Evolutionary conservation across 2,888 invertebrate genomes (phyloP).

Genomic region (Cheilosia grossa): DNA sequence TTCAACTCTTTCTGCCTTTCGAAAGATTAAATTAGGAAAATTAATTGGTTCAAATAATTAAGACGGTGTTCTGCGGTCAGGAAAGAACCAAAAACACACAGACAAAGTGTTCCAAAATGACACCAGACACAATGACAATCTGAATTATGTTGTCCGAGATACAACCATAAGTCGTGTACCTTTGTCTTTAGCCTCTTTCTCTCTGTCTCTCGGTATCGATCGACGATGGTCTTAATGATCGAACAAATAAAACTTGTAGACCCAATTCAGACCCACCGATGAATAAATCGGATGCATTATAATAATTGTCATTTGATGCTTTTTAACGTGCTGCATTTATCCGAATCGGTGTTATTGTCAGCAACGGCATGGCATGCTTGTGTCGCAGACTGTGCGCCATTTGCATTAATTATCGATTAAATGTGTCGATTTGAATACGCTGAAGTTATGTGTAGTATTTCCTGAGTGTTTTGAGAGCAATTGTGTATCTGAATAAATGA

Average conservation of each 20-base stretch:
- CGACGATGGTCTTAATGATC: conserved; percentile 56
- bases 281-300: conserved; percentile 52
- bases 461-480: conserved; percentile 29
- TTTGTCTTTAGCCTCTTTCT: conserved; percentile 22
- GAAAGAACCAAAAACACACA: conserved; percentile 1
- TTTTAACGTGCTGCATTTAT: conserved; percentile 16
- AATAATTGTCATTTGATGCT: conserved; percentile 34
- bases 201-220: neutral
- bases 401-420: conserved; percentile 49
- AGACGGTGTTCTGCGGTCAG: conserved; percentile 57
- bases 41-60: conserved; percentile 74
- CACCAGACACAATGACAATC: conserved; percentile 55
- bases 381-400: conserved; percentile 10
- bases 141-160: conserved; percentile 60
- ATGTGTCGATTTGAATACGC: conserved; percentile 10
- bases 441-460: conserved; percentile 14
- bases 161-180: conserved; percentile 36
- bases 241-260: conserved; percentile 63
- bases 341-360: conserved; percentile 5
- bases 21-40: conserved; percentile 73
- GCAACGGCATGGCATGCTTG: neutral
- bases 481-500: conserved; percentile 29
- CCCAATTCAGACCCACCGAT: conserved; percentile 25
- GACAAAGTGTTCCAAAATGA: conserved; percentile 29
- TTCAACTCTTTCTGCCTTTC: conserved; percentile 29